phyloP scores from a whole-genome alignment of 2,888 invertebrate genomes.

The Malthinus seriepunctatus region DNA sequence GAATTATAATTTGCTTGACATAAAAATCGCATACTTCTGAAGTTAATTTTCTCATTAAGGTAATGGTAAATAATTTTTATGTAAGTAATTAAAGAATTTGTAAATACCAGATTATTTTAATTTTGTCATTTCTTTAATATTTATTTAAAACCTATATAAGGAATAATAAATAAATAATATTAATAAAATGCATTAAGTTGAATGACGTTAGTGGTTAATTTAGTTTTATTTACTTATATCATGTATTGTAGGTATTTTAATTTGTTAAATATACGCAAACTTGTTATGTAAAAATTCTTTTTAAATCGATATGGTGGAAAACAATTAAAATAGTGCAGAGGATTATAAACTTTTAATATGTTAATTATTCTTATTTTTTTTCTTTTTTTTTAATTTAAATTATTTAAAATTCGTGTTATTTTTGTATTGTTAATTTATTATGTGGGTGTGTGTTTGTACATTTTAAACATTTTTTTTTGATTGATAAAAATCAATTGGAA shows the following conservation, averaged over 20 bases:
- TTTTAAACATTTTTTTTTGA: background rate
- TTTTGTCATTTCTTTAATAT: too few species aligned
- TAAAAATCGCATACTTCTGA: too few species aligned
- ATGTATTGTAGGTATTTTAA: conserved; percentile 11
- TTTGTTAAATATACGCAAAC: conserved; percentile 13
- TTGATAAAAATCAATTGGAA: background rate
- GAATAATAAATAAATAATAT: background rate
- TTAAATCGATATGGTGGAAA: conserved; percentile 9
- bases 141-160: background rate
- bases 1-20: too few species aligned
- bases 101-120: too few species aligned
- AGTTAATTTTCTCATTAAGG: too few species aligned
- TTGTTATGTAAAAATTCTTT: conserved; percentile 17
- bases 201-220: conserved; percentile 7
- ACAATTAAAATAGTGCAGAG: conserved; percentile 9
- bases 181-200: conserved; percentile 6
- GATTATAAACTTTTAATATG: conserved; percentile 1
- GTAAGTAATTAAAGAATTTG: too few species aligned
- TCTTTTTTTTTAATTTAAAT: background rate
- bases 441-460: background rate
- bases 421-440: background rate
- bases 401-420: background rate
- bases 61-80: too few species aligned
- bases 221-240: conserved; percentile 16
- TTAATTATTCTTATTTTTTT: background rate